Conservation (phyloP, 2,797 vertebrate genomes). For the Morelia viridis region DNA sequence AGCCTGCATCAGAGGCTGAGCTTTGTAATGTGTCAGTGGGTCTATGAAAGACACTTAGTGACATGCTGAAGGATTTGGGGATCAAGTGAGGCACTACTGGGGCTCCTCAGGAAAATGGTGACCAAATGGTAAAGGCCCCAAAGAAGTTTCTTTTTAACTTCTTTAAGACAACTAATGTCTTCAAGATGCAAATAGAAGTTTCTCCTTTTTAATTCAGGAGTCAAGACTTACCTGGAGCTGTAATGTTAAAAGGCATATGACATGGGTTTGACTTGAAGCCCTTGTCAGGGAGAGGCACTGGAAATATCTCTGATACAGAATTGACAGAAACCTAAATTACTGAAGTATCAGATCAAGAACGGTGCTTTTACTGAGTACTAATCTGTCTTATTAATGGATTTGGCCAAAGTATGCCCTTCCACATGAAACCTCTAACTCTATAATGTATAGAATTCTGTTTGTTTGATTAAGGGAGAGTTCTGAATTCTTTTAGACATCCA, state of each 20-base stretch:
- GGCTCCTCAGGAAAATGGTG: background rate
- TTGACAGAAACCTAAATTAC: background rate
- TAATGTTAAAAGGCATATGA: background rate
- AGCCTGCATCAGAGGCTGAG: background rate
- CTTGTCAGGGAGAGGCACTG: background rate
- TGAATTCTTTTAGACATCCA: slow-evolving; percentile 13
- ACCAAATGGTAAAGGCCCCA: background rate
- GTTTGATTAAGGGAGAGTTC: slow-evolving; percentile 1
- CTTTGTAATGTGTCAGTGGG: background rate
- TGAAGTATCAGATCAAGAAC: background rate
- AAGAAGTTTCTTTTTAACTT: background rate
- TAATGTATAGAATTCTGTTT: background rate
- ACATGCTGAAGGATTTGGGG: background rate
- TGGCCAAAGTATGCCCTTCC: background rate
- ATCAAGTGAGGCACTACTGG: background rate
- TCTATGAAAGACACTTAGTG: background rate
- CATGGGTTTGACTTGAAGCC: background rate
- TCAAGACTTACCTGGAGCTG: background rate
- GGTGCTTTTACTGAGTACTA: background rate
- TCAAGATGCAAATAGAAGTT: background rate
- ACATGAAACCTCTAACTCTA: background rate
- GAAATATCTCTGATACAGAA: background rate
- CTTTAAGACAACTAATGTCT: background rate
- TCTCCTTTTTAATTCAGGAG: background rate
- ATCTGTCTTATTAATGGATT: background rate